These are phyloP conservation scores for Aphidius gifuensis DNA, from an alignment of 1,140 invertebrate species.

Conservation along the genomic window DNA sequence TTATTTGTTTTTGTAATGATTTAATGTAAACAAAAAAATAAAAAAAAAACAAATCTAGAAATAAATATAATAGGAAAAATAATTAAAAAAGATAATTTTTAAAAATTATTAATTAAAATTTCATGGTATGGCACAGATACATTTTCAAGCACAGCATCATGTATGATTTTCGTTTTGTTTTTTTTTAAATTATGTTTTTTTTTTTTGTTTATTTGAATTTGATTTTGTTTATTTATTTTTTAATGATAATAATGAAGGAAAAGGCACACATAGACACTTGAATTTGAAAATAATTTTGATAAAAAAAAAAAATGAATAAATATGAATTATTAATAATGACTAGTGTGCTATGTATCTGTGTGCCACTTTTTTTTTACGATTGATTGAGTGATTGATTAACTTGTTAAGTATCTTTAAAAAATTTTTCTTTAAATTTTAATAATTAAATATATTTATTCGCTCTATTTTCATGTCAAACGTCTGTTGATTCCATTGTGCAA, in stretches of 20 bases:
- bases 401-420: constrained; percentile 9
- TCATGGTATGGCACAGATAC: constrained; percentile 48
- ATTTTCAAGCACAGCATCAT: constrained; percentile 42
- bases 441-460: constrained; percentile 35
- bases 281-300: constrained; percentile 16
- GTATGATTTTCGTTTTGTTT: constrained; percentile 6
- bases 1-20: neutral
- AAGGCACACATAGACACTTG: constrained; percentile 42
- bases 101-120: constrained; percentile 31
- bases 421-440: constrained; percentile 31
- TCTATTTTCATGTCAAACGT: constrained; percentile 49
- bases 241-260: constrained; percentile 15
- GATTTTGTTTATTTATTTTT: neutral
- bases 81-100: constrained; percentile 25
- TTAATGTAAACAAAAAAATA: neutral
- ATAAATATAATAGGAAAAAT: neutral
- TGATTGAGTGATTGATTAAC: constrained; percentile 10
- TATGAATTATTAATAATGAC: constrained; percentile 3
- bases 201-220: too few relatives aligned
- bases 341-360: constrained; percentile 47
- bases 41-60: neutral
- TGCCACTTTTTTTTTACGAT: constrained; percentile 32
- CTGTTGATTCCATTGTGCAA: constrained; percentile 46
- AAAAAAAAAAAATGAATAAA: constrained; percentile 23
- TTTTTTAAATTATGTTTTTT: neutral